Base-by-base conservation (phyloP, 2,888 invertebrate species). In the Neuroscelio doddi region DNA sequence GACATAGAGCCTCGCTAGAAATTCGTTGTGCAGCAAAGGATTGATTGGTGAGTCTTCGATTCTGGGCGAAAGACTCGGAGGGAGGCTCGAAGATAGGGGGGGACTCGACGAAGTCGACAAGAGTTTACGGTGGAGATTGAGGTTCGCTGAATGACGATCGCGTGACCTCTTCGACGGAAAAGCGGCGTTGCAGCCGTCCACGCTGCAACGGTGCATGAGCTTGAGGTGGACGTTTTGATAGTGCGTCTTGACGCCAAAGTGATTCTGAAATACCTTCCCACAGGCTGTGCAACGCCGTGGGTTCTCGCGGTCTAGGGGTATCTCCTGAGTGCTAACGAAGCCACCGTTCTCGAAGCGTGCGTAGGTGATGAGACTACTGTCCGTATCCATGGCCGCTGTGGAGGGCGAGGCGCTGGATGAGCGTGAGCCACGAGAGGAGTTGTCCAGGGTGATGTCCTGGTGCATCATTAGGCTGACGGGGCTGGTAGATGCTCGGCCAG, bases 191-290 rank as follows among this genome's bases (percentile, higher is more conserved):
- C 98, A 98, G 0, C 97, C 96, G 70, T 96, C 96, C 17, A 96
- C 92, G 77, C 92, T 94, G 86, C 98, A 98, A 81, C 94, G 94
- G 85, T 97, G 97, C 93, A 96, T 95, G 62, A 97, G 86, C 85
- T 97, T 97, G 49, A 97, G 89, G 85, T 98, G 97, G 7, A 95
- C 94, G 84, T 95, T 97, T 87, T 96, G 96, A 84, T 96, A 97
- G 83, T 98, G 98, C 1, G 94, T 94, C 85, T 96, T 97, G 16
- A 97, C 91, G 45, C 94, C 93, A 81, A 96, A 96, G 76, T 95
- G 93, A 80, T 96, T 97, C 84, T 94, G 95, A 85, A 97, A 97
- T 78, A 93, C 89, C 85, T 96, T 96, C 4, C 94, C 95, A 83
- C 98, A 98, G 26, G 94, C 94, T 1, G 94, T 91, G 85, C 97